phyloP scores from a whole-genome alignment of 2,888 invertebrate species.

The Eulithis testata region DNA sequence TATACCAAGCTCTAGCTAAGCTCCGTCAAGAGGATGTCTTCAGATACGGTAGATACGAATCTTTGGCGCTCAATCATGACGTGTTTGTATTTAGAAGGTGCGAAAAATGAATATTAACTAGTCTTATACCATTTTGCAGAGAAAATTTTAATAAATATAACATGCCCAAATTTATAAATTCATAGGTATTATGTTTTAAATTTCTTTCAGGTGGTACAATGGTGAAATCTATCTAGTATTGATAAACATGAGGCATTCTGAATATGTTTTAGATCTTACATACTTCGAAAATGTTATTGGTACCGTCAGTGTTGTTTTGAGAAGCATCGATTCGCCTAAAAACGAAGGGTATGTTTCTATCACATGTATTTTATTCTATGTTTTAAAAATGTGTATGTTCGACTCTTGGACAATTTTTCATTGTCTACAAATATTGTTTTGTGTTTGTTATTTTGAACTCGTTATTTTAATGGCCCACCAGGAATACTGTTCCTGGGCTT shows the following conservation, averaged over 20 bases:
- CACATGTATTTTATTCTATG: neutral
- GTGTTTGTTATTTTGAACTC: neutral
- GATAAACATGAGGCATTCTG: constrained; percentile 77
- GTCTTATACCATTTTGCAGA: no score
- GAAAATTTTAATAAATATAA: no score
- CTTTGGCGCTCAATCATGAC: constrained; percentile 80
- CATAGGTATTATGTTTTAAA: neutral
- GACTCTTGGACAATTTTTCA: no score
- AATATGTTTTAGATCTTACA: constrained; percentile 62
- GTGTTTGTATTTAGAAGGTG: constrained; percentile 85
- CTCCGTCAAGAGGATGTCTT: constrained; percentile 83
- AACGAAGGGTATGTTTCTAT: constrained; percentile 56
- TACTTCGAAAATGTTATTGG: constrained; percentile 72
- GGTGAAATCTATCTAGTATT: constrained; percentile 70
- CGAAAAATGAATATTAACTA: neutral
- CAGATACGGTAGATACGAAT: constrained; percentile 79
- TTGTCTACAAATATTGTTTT: neutral
- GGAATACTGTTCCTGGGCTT: no score
- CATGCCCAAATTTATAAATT: no score
- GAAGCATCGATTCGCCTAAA: constrained; percentile 66
- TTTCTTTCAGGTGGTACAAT: constrained; percentile 65
- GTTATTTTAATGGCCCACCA: no score
- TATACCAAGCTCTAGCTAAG: constrained; percentile 84
- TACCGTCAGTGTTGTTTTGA: constrained; percentile 77
- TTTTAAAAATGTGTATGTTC: neutral